These are phyloP conservation scores for Protaetia brevitarsis DNA, from an alignment of 1,140 invertebrate species.

Conservation along the genomic window DNA sequence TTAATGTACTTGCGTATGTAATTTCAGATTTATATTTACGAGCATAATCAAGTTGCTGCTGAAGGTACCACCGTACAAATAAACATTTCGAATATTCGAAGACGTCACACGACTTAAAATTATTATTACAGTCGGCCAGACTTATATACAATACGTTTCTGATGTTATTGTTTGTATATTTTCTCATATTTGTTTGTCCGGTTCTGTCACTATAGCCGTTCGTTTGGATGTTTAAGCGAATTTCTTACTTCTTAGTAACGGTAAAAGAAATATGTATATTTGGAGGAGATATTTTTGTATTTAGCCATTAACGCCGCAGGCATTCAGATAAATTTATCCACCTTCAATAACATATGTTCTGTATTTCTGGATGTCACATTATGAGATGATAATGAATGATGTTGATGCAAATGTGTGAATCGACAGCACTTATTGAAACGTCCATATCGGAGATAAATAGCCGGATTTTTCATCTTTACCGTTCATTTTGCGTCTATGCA, in stretches of 20 bases:
- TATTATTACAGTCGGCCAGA: not conserved
- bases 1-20: not conserved
- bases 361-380: not conserved
- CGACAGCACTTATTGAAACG: not conserved
- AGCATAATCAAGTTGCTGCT: not conserved
- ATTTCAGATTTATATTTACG: constrained; percentile 2
- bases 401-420: not conserved
- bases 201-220: not conserved
- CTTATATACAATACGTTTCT: not conserved
- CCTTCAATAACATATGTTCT: not conserved
- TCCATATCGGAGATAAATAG: not conserved
- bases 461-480: no score
- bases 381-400: not conserved
- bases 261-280: not conserved
- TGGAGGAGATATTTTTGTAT: not conserved
- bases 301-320: not conserved
- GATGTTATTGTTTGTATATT: not conserved
- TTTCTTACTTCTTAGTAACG: no score
- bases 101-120: no score
- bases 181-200: not conserved
- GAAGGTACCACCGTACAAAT: not conserved
- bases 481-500: no score
- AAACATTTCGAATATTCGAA: not conserved
- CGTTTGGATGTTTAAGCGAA: not conserved
- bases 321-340: not conserved